Percentiles rank a stretch among this genome's conserved stretches.
Evolutionary conservation across 2,797 vertebrate genomes (phyloP).

Genomic region (Crenuchus spilurus): DNA sequence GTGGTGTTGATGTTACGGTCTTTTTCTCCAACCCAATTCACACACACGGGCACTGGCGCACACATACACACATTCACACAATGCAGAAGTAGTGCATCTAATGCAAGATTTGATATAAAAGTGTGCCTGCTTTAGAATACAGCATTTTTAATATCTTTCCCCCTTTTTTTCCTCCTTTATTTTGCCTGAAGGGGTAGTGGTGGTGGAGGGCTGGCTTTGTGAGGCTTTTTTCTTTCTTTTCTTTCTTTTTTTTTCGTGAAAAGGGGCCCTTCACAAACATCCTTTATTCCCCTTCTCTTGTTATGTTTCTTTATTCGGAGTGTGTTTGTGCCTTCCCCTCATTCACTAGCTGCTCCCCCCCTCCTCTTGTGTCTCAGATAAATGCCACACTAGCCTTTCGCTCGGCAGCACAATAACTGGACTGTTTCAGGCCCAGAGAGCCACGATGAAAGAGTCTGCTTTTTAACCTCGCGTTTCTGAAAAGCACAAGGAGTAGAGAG

Average conservation of each 20-base stretch:
- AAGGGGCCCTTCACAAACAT: slow-evolving; percentile 74
- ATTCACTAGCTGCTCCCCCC: slow-evolving; percentile 52
- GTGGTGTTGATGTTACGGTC: slow-evolving; percentile 33
- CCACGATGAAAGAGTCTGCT: slow-evolving; percentile 68
- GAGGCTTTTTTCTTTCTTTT: slow-evolving; percentile 54
- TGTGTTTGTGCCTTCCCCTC: slow-evolving; percentile 73
- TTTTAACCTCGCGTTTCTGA: slow-evolving; percentile 80
- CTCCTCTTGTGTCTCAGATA: slow-evolving; percentile 74
- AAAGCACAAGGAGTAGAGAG: slow-evolving; percentile 63
- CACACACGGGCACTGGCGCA: slow-evolving; percentile 3
- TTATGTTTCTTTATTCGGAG: slow-evolving; percentile 81
- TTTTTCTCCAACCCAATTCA: slow-evolving; percentile 3
- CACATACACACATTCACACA: slow-evolving; percentile 33
- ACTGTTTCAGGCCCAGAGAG: slow-evolving; percentile 74
- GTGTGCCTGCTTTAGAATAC: slow-evolving; percentile 47
- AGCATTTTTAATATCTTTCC: slow-evolving; percentile 45
- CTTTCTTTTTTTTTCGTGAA: slow-evolving; percentile 23
- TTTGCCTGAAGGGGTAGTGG: slow-evolving; percentile 48
- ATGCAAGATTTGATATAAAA: slow-evolving; percentile 51
- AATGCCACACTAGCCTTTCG: slow-evolving; percentile 83
- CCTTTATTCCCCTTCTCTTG: slow-evolving; percentile 79
- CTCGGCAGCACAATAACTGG: slow-evolving; percentile 76
- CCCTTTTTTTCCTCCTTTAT: slow-evolving; percentile 39
- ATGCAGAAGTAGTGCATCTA: slow-evolving; percentile 40
- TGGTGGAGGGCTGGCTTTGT: slow-evolving; percentile 40